Evolutionary conservation across 1,140 invertebrate species (phyloP).

Genomic region (Drosophila nasuta): DNA sequence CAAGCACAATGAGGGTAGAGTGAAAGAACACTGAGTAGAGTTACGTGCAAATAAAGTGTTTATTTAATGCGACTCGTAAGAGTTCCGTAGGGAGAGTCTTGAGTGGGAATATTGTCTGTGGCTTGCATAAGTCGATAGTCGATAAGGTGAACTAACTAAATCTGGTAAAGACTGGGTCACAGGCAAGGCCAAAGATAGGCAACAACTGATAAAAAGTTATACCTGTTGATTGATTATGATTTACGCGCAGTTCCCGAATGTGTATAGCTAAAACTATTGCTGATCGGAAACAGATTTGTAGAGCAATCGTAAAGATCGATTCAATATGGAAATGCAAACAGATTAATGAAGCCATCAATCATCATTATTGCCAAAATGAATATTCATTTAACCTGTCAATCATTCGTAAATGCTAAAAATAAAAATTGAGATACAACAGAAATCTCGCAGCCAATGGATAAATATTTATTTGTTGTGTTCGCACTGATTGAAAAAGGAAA

Average conservation of each 20-base stretch:
- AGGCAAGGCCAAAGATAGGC: slow-evolving; percentile 22
- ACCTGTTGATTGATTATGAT: slow-evolving; percentile 15
- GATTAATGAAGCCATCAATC: slow-evolving; percentile 56
- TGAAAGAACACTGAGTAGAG: neutral
- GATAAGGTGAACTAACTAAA: slow-evolving; percentile 38
- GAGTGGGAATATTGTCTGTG: neutral
- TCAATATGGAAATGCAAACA: slow-evolving; percentile 27
- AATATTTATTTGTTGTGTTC: slow-evolving; percentile 15
- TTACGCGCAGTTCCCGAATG: neutral
- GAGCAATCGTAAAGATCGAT: neutral
- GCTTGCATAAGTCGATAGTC: slow-evolving; percentile 34
- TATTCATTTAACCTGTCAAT: slow-evolving; percentile 56
- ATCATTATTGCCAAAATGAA: slow-evolving; percentile 42
- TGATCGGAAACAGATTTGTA: neutral
- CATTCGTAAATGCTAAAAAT: slow-evolving; percentile 44
- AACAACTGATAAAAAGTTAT: slow-evolving; percentile 11
- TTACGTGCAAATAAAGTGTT: slow-evolving; percentile 1
- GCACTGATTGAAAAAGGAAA: slow-evolving; percentile 11
- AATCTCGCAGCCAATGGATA: slow-evolving; percentile 14
- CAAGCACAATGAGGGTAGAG: neutral
- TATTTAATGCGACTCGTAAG: neutral
- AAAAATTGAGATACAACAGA: slow-evolving; percentile 29
- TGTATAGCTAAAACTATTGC: neutral
- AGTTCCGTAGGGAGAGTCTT: slow-evolving; percentile 2
- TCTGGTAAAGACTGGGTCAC: slow-evolving; percentile 37